Evolutionary conservation across 2,888 invertebrate species (phyloP), one percentile per base, ranked within the genome.

Genomic region (Meandrusa payeni): DNA sequence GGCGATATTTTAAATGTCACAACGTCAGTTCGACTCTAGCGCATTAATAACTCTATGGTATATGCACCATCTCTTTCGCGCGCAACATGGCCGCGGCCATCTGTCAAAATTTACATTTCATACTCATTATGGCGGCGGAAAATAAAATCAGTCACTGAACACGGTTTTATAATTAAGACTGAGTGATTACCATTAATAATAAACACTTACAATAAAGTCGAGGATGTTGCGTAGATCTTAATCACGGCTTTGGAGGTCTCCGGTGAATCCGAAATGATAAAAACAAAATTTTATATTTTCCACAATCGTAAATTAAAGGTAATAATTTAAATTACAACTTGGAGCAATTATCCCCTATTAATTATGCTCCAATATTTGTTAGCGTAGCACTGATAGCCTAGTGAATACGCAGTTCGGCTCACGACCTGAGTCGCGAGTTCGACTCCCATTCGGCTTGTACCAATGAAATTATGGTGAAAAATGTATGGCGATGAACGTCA

Each of bases 101-200:
- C 81, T 86, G 86, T 83, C 82, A 79, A 81, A 82, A 77, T 74
- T 71, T 64, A 73, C 68, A 73, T 72, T 71, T 61, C 52, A 61
- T 55, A 65, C 65, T 66, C 66, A 68, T 63, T 41, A 41, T 9
- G 17, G 19, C 31, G 32, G 26, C 38, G 37, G 32, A 26, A 43
- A 38, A 37, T 22, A 10, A 34, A 34, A 42, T 22, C 37, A 34
- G 24, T 27, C 20, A 26, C 6, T 43, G 43, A 38, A 24, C 43
- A 38, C 32, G 31, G 43, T 13, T 43, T 38, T 32, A 20, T 43
- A 43, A 43, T 43, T 32, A 43, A 43, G 19, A 32, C 26, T 9
- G 15, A 9, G n/a, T 11, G 10, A 34, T 36, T 36, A 29, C 9
- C 43, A 43, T 43, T 28, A 41, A 23, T 29, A 42, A 29, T 36